Conservation (phyloP, 2,797 vertebrate genomes). For the Sebastes miniatus region DNA sequence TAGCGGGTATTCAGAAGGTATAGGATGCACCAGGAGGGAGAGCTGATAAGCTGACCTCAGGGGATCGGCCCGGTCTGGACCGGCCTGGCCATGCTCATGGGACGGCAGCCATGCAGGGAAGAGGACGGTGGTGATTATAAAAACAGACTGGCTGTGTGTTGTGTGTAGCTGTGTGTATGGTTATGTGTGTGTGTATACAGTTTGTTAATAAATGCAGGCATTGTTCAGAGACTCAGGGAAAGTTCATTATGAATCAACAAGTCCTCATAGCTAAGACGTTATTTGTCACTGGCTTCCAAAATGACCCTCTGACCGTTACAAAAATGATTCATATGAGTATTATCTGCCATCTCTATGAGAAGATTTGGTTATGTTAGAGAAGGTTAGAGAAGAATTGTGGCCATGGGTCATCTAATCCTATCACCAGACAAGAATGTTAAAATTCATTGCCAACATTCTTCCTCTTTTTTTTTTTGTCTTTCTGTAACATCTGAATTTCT, state of each 20-base stretch:
- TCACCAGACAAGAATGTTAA: not conserved
- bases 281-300: no score
- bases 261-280: not conserved
- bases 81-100: not conserved
- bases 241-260: not conserved
- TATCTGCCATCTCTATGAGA: no score
- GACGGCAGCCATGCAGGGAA: slow-evolving; percentile 5
- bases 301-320: no score
- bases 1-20: slow-evolving; percentile 38
- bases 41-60: slow-evolving; percentile 57
- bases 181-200: not conserved
- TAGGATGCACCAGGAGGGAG: slow-evolving; percentile 52
- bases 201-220: not conserved
- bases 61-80: slow-evolving; percentile 7
- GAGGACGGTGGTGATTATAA: slow-evolving; percentile 15
- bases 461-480: not conserved
- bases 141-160: slow-evolving; percentile 1
- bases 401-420: not conserved
- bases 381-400: not conserved
- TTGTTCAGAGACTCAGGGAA: not conserved
- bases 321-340: no score
- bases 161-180: not conserved
- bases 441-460: not conserved
- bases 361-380: no score
- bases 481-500: not conserved